Evolutionary conservation across 2,888 invertebrate genomes (phyloP).

Genomic region (Plusia festucae): DNA sequence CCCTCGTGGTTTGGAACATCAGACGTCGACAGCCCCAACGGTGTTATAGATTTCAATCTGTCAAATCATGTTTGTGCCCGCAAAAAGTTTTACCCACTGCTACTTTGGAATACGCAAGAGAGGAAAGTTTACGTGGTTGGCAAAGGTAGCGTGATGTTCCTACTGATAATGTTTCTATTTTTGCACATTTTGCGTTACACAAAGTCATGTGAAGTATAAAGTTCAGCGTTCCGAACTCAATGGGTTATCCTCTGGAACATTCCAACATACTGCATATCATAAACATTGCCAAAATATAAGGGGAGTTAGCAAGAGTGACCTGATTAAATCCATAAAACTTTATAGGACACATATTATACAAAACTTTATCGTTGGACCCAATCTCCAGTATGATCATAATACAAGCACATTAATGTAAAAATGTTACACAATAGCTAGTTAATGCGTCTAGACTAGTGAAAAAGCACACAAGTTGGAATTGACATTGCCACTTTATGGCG

Average conservation of each 20-base stretch:
- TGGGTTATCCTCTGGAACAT: not conserved
- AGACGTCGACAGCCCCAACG: constrained; percentile 38
- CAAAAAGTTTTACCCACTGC: constrained; percentile 50
- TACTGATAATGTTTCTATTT: constrained; percentile 33
- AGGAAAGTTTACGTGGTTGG: constrained; percentile 48
- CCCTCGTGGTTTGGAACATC: constrained; percentile 38
- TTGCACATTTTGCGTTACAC: constrained; percentile 6
- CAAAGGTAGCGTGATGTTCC: constrained; percentile 35
- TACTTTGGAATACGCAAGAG: constrained; percentile 53
- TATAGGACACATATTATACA: constrained; percentile 6
- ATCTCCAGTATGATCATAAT: constrained; percentile 13
- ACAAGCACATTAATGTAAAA: constrained; percentile 48
- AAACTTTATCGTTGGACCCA: not conserved
- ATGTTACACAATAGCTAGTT: constrained; percentile 56
- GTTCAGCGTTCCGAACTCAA: not conserved
- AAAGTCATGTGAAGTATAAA: constrained; percentile 9
- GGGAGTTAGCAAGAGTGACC: not conserved
- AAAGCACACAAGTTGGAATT: constrained; percentile 72
- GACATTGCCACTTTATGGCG: constrained; percentile 73
- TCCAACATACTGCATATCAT: not conserved
- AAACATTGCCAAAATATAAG: not conserved
- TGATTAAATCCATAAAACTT: constrained; percentile 1
- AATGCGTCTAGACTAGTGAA: constrained; percentile 75
- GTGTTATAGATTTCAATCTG: constrained; percentile 66
- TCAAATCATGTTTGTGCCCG: constrained; percentile 60